phyloP scores from a whole-genome alignment of 2,888 invertebrate genomes.

The Anarsia innoxiella region DNA sequence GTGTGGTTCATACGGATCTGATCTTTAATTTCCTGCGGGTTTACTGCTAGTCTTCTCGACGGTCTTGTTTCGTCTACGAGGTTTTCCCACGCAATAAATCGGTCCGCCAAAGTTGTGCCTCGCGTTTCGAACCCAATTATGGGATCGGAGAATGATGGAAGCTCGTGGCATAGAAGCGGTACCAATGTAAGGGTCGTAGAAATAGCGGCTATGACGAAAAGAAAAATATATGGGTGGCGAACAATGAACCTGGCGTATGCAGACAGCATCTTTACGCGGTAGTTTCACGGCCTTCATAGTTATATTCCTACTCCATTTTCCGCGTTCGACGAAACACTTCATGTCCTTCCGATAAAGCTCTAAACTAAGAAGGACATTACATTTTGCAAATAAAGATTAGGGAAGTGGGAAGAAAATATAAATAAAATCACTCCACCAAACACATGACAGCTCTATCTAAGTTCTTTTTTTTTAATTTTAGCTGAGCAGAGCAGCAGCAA shows the following conservation, averaged over 20 bases:
- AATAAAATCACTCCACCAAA: constrained; percentile 13
- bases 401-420: constrained; percentile 22
- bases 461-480: no score
- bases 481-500: no score
- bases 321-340: constrained; percentile 25
- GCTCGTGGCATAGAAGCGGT: constrained; percentile 51
- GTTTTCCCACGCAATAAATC: constrained; percentile 90
- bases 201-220: constrained; percentile 52
- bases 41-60: constrained; percentile 80
- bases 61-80: constrained; percentile 83
- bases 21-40: constrained; percentile 80
- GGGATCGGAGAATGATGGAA: constrained; percentile 91
- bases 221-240: constrained; percentile 59
- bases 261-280: constrained; percentile 55
- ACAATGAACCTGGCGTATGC: constrained; percentile 69
- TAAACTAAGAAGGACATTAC: constrained; percentile 24
- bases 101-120: constrained; percentile 87
- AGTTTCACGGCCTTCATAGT: constrained; percentile 51
- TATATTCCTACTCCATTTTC: constrained; percentile 46
- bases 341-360: constrained; percentile 29
- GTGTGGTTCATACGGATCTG: constrained; percentile 65
- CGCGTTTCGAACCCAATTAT: constrained; percentile 94
- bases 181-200: constrained; percentile 58
- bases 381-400: constrained; percentile 32
- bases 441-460: constrained; percentile 16